Base-by-base conservation (phyloP, 1,140 invertebrate genomes). In the Drosophila ambigua region DNA sequence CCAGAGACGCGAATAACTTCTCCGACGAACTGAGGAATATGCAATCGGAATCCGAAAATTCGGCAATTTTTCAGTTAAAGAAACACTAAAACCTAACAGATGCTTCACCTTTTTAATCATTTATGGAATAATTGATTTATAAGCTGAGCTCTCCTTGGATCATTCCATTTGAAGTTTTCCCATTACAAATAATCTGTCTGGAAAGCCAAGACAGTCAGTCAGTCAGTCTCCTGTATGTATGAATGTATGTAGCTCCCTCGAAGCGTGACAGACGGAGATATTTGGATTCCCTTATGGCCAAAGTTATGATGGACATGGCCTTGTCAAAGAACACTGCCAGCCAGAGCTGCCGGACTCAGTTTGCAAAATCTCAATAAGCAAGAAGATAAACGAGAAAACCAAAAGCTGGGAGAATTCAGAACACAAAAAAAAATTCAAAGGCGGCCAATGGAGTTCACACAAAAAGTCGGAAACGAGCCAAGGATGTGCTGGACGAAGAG, bases 321-420 rank as follows among this genome's bases (percentile, higher is more conserved):
- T 5, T 39, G 11, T 39, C 11, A 39, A 54, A 26, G 31, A 23
- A 35, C 20, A n/a, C n/a, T 4, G 39, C 43, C 20, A 24, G 28
- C 78, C 51, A 4, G 7, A 23, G 26, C n/a, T 57, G 20, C 20
- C 0, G 23, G 23, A 24, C 23, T 24, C 24, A 39, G 48, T 78
- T 71, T 51, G 64, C 74, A 59, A 66, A 78, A 87, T 78, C 79
- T 77, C 68, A 87, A 85, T 85, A 77, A 61, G 44, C 16, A 41
- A 45, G 24, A 63, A 52, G 58, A 44, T 58, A 52, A 60, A 58
- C 31, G 5, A 24, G 8, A 23, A 13, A 44, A 53, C 20, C 35
- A 26, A 13, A 45, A 39, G 15, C 60, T 31, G 28, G 50, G 15
- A 11, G 16, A 23, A 20, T 15, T 31, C 31, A 16, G 15, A 16